A percentile compares a stretch with the other conserved stretches of the same genome.
Evolutionary conservation across 2,888 invertebrate genomes (phyloP).

Genomic region (Patella pellucida): DNA sequence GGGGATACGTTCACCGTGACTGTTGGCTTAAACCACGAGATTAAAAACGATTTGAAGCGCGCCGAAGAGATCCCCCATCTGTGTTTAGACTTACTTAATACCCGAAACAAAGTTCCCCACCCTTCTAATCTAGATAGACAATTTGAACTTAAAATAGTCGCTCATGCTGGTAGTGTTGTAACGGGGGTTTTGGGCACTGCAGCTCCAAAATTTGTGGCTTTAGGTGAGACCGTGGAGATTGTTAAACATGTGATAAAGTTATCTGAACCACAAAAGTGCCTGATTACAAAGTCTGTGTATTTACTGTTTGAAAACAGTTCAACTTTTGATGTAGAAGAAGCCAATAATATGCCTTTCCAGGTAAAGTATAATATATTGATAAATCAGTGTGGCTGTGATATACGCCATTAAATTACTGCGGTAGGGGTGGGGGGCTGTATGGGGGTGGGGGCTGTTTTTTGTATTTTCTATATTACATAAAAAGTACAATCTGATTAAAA

Average conservation of each 20-base stretch:
- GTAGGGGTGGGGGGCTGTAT: no score
- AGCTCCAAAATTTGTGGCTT: constrained; percentile 41
- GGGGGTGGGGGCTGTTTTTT: no score
- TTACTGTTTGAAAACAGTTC: constrained; percentile 33
- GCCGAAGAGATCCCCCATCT: constrained; percentile 29
- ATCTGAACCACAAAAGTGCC: constrained; percentile 35
- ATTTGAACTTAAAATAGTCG: constrained; percentile 25
- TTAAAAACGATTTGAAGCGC: constrained; percentile 26
- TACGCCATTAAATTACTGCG: no score
- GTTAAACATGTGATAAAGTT: constrained; percentile 35
- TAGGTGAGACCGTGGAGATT: constrained; percentile 45
- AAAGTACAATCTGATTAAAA: no score
- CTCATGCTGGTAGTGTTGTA: constrained; percentile 42
- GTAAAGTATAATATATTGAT: not conserved
- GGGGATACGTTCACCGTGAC: constrained; percentile 18
- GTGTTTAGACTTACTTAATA: constrained; percentile 29
- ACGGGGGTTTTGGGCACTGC: constrained; percentile 46
- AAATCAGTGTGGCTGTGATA: no score
- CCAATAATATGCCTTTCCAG: not conserved
- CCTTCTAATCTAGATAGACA: not conserved
- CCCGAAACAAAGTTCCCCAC: not conserved
- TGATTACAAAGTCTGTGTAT: constrained; percentile 35
- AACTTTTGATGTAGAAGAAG: constrained; percentile 15
- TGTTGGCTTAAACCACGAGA: constrained; percentile 19
- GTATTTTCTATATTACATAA: no score